Evolutionary conservation across 1,140 invertebrate genomes (phyloP), one percentile per base, ranked within the genome.

Genomic region (Drosophila nikananu): DNA sequence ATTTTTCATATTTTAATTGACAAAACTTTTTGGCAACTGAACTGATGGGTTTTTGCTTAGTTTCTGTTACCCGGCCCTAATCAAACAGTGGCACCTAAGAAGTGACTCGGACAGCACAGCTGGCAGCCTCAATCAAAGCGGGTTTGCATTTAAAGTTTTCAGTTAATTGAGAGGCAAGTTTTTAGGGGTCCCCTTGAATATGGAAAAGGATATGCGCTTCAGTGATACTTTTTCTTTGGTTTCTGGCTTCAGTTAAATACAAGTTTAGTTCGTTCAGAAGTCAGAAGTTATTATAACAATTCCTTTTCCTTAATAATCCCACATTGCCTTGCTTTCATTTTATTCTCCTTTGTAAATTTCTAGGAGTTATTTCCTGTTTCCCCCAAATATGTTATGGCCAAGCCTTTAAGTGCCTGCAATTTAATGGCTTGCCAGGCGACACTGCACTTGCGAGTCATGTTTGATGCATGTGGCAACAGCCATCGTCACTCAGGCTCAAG

Each of bases 1-100:
- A 89, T 89, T 89, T 89, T 84, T 89, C 84, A 89, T 84, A 89
- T 89, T 89, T 89, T 89, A 89, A 89, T 89, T 89, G 84, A 89
- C 84, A 89, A 89, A 89, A 89, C 73, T 89, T 89, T 89, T 89
- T 89, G 77, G 80, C 81, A 89, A 84, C 68, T 75, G 71, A 77
- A 66, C 77, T 89, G 83, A 89, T 87, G 84, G 84, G 77, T 75
- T 89, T 83, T 71, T 77, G 52, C 62, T 52, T 71, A 82, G 79
- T 86, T 86, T 86, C 59, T 82, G 68, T 87, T 89, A 83, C 79
- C 66, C 46, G 27, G 60, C 48, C 51, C 66, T 78, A 78, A 82
- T 62, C 74, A 67, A 67, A 77, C 61, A 46, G 37, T 44, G 65
- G 57, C 44, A 44, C 68, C 63, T 21, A 75, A 32, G 54, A 60